Conservation (phyloP, 2,888 invertebrate genomes). For the Lithophane semibrunnea region DNA sequence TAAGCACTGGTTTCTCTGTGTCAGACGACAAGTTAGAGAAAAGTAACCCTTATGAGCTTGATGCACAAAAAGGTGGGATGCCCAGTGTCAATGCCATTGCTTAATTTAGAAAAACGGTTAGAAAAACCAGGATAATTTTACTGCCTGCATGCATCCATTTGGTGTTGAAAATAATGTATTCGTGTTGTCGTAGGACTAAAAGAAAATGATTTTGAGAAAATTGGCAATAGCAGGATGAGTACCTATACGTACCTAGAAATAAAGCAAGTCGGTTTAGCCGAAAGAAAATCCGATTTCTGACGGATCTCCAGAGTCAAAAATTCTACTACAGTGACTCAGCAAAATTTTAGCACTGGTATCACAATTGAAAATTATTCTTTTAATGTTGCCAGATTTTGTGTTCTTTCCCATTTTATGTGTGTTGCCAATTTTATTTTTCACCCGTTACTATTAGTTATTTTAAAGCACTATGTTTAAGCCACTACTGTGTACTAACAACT, state of each 20-base stretch:
- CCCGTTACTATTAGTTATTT: not conserved
- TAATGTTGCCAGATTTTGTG: slow-evolving; percentile 4
- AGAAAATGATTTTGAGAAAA: not conserved
- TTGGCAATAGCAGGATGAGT: not conserved
- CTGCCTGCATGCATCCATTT: not conserved
- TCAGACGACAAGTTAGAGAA: too few species aligned
- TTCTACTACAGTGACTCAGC: not conserved
- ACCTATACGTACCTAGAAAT: not conserved
- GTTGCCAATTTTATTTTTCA: not conserved
- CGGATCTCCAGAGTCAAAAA: not conserved
- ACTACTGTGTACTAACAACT: not conserved
- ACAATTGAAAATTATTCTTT: not conserved
- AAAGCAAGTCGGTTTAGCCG: not conserved
- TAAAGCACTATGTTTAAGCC: not conserved
- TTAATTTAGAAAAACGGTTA: slow-evolving; percentile 13
- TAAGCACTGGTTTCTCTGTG: slow-evolving; percentile 8
- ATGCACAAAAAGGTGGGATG: too few species aligned
- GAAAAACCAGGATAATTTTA: not conserved
- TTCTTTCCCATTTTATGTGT: not conserved
- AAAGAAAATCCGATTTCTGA: not conserved
- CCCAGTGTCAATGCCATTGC: not conserved
- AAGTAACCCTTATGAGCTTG: not conserved
- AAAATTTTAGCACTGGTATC: slow-evolving; percentile 3
- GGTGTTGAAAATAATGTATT: not conserved
- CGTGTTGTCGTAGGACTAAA: not conserved